Conservation (phyloP, 2,888 invertebrate genomes). For the Mimachlamys varia region DNA sequence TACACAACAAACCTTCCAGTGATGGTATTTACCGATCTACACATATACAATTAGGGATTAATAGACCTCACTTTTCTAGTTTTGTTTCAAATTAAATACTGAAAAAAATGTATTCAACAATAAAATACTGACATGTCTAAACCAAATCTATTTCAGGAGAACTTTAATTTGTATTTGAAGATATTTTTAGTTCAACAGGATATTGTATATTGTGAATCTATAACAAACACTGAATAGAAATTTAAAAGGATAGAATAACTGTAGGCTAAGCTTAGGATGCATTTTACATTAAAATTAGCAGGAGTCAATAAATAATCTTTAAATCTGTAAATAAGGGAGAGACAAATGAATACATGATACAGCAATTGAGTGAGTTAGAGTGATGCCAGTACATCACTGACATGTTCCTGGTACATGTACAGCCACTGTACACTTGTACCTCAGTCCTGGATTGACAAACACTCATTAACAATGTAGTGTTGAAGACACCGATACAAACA, state of each 20-base stretch:
- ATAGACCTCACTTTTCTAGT: background rate
- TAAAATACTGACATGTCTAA: background rate
- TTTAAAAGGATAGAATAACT: too few species aligned
- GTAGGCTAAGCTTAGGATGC: too few species aligned
- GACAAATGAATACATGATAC: too few species aligned
- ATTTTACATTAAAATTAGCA: too few species aligned
- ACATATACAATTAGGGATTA: background rate
- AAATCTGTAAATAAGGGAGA: too few species aligned
- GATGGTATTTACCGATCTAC: background rate
- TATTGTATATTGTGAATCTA: background rate
- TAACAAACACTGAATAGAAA: background rate
- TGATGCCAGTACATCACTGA: too few species aligned
- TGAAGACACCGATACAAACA: slow-evolving; percentile 26
- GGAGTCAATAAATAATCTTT: too few species aligned
- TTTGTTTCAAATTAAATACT: background rate
- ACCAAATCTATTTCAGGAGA: background rate
- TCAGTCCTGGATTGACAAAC: background rate
- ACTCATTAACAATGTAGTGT: background rate
- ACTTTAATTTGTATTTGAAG: too few species aligned
- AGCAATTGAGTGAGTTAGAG: too few species aligned
- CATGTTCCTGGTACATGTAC: too few species aligned
- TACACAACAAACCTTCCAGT: background rate
- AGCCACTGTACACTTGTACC: background rate
- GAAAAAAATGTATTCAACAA: background rate
- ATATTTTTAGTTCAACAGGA: too few species aligned